Base-by-base conservation (phyloP, 2,113 vertebrate species). In the Actenoides hombroni region DNA sequence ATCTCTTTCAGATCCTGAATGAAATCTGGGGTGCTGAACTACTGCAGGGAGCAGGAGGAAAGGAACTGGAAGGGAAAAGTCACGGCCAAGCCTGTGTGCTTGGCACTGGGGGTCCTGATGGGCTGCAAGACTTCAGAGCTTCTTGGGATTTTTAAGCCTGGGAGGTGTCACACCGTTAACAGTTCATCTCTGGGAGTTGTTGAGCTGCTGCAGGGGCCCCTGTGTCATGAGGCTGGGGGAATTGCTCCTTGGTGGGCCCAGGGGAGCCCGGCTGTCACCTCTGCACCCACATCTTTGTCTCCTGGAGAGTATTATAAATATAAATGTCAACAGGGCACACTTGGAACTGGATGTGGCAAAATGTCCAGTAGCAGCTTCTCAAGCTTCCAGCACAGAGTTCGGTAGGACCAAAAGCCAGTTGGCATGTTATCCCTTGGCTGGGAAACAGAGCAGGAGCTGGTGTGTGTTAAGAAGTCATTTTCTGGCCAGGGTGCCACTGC, bases 211-310 rank as follows among this genome's bases (percentile, higher is more conserved):
- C 51, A 65, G 83, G 14, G 25, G 14, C 1, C 5, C 17, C 42
- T 69, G 56, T 84, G 25, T 92, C 96, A 88, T 56, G 31, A 97
- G 76, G 76, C 89, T 70, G 20, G 6, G 31, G 79, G 67, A 93
- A 79, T 56, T 7, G 7, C 59, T 91, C 57, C 37, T 49, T 42
- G 19, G 20, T 25, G 49, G 25, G 13, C 81, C 26, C 49, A 11
- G 48, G 70, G 65, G 73, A 91, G 20, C 1, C 0, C 3, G 4
- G 15, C 83, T 90, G 3, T 97, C 75, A 81, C 83, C 68, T 88
- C 83, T 82, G 13, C 16, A 53, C 19, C 28, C 46, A 1, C 79
- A 42, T 65, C 40, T 94, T 78, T 13, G 3, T 68, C 56, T 94
- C 48, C 56, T 81, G 91, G 49, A 54, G 70, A 53, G 39, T 46